These are phyloP conservation scores for Perca fluviatilis DNA, from an alignment of 2,113 vertebrate species.

Conservation along the genomic window DNA sequence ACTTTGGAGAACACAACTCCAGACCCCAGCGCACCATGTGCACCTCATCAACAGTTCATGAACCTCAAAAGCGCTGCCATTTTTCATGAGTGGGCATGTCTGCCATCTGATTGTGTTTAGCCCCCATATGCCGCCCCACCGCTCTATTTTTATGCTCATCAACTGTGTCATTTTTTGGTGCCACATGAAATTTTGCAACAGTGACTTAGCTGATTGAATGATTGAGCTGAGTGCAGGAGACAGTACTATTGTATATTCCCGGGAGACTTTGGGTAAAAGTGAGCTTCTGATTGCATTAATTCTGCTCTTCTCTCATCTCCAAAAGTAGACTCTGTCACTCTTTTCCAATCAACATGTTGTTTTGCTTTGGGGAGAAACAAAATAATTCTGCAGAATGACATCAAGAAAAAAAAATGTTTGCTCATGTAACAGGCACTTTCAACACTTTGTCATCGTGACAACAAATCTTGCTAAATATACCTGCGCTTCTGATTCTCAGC, in stretches of 20 bases:
- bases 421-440: constrained; percentile 23
- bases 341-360: constrained; percentile 22
- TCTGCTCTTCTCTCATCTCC: constrained; percentile 10
- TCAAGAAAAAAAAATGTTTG: not conserved
- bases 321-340: constrained; percentile 2
- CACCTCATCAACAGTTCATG: constrained; percentile 75
- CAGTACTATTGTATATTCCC: constrained; percentile 17
- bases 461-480: not conserved
- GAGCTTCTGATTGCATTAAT: constrained; percentile 26
- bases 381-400: constrained; percentile 8
- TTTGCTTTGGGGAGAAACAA: constrained; percentile 19
- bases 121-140: not conserved
- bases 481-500: not conserved
- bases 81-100: constrained; percentile 69
- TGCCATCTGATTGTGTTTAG: constrained; percentile 77
- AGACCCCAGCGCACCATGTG: constrained; percentile 66
- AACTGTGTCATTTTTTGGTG: constrained; percentile 48
- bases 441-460: not conserved
- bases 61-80: constrained; percentile 60
- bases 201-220: constrained; percentile 40
- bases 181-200: constrained; percentile 20
- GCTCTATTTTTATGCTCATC: constrained; percentile 40
- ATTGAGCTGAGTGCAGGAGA: constrained; percentile 21
- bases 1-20: constrained; percentile 60
- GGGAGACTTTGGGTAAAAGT: constrained; percentile 4